These are phyloP conservation scores for Tenebrosternarchus preto DNA, from an alignment of 2,113 vertebrate species.

Conservation along the genomic window DNA sequence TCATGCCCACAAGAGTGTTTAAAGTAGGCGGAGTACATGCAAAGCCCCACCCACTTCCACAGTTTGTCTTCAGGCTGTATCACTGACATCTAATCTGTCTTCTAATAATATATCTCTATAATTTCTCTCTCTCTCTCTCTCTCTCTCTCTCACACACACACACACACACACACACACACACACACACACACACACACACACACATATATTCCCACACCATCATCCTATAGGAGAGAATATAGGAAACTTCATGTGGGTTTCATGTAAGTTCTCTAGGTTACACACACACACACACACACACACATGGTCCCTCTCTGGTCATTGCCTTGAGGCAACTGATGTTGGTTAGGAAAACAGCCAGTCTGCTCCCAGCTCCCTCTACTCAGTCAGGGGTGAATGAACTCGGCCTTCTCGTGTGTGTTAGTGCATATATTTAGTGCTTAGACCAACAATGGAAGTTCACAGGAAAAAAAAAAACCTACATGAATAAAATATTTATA, in stretches of 20 bases:
- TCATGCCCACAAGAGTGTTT: too few species aligned
- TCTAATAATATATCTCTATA: slow-evolving; percentile 20
- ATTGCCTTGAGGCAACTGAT: slow-evolving; percentile 42
- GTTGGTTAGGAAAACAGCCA: slow-evolving; percentile 43
- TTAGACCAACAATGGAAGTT: slow-evolving; percentile 32
- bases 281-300: slow-evolving; percentile 22
- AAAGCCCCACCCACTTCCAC: background rate
- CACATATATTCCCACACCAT: too few species aligned
- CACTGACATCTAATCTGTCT: background rate
- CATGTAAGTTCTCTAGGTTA: background rate
- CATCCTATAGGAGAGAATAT: background rate
- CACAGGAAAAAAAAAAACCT: slow-evolving; percentile 15
- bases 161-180: too few species aligned
- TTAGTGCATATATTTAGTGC: slow-evolving; percentile 52
- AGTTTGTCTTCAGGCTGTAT: background rate
- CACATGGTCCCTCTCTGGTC: slow-evolving; percentile 22
- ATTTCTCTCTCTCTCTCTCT: slow-evolving; percentile 26
- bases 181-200: too few species aligned
- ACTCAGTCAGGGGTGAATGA: slow-evolving; percentile 49
- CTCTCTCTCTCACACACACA: slow-evolving; percentile 25
- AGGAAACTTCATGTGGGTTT: background rate
- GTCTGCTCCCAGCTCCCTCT: slow-evolving; percentile 41
- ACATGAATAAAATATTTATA: background rate
- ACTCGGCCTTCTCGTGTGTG: slow-evolving; percentile 44
- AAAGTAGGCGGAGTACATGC: slow-evolving; percentile 8